Conservation (phyloP, 2,888 invertebrate genomes). For the Nebria salina region DNA sequence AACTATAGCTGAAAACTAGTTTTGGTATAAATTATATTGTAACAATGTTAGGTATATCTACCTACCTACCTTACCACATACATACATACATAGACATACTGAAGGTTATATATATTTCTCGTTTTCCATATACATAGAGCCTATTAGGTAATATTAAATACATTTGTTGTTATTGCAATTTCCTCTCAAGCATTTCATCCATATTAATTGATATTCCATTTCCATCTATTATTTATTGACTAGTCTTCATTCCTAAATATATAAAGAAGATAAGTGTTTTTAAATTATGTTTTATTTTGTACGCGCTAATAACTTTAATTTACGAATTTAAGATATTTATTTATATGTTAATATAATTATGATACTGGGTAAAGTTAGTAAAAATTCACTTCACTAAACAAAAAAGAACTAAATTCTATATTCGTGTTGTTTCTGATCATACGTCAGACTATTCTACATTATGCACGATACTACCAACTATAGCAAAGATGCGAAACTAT, state of each 20-base stretch:
- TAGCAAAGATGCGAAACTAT: no score
- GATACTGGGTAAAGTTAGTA: no score
- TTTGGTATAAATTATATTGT: constrained; percentile 49
- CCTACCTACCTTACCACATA: constrained; percentile 10
- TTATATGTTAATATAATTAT: no score
- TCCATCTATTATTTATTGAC: constrained; percentile 21
- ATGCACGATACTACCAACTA: no score
- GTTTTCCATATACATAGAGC: neutral
- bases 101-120: neutral
- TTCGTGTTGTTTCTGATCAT: no score
- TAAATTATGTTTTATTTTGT: no score
- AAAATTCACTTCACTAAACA: no score
- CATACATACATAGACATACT: neutral
- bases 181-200: constrained; percentile 39
- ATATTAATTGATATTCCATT: constrained; percentile 44
- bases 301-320: no score
- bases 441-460: no score
- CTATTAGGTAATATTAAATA: constrained; percentile 31
- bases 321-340: no score
- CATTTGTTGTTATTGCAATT: constrained; percentile 46
- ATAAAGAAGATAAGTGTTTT: no score
- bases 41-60: constrained; percentile 38
- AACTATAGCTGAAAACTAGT: constrained; percentile 51
- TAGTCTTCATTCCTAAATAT: neutral
- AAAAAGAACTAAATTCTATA: no score